A percentile compares a stretch with the other conserved stretches of the same genome.
Evolutionary conservation across 2,888 invertebrate species (phyloP).

Genomic region (Plagodis dolabraria): DNA sequence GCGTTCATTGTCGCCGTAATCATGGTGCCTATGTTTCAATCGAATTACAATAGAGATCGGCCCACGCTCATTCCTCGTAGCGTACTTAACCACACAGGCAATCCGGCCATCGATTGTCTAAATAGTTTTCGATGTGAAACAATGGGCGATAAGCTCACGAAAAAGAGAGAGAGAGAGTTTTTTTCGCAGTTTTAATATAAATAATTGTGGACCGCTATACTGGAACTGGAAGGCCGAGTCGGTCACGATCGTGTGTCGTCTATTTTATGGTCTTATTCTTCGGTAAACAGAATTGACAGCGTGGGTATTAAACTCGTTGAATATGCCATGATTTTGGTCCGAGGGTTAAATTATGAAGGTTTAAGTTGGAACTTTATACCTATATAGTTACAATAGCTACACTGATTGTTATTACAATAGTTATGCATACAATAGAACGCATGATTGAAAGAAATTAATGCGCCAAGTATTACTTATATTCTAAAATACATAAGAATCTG

Average conservation of each 20-base stretch:
- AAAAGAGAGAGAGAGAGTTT: constrained; percentile 56
- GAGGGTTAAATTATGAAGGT: constrained; percentile 27
- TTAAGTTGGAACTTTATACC: constrained; percentile 1
- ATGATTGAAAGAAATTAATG: too few species aligned
- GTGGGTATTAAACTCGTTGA: constrained; percentile 34
- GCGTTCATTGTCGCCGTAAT: constrained; percentile 70
- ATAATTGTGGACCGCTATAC: constrained; percentile 65
- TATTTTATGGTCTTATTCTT: constrained; percentile 53
- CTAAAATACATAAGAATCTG: too few species aligned
- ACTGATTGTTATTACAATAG: background rate
- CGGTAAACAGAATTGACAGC: constrained; percentile 46
- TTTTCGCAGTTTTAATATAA: constrained; percentile 71
- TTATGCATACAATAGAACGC: too few species aligned
- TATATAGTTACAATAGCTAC: background rate
- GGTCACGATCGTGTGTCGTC: constrained; percentile 66
- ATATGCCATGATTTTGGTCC: constrained; percentile 28
- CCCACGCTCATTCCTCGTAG: constrained; percentile 60
- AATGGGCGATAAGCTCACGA: constrained; percentile 57
- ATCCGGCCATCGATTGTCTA: constrained; percentile 61
- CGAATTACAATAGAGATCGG: constrained; percentile 67
- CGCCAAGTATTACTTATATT: too few species aligned
- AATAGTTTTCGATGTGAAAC: constrained; percentile 62
- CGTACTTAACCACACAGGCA: constrained; percentile 50
- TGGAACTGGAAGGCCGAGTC: constrained; percentile 64
- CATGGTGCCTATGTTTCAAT: constrained; percentile 64